Conservation (phyloP, 2,888 invertebrate genomes). For the Catocala nupta region DNA sequence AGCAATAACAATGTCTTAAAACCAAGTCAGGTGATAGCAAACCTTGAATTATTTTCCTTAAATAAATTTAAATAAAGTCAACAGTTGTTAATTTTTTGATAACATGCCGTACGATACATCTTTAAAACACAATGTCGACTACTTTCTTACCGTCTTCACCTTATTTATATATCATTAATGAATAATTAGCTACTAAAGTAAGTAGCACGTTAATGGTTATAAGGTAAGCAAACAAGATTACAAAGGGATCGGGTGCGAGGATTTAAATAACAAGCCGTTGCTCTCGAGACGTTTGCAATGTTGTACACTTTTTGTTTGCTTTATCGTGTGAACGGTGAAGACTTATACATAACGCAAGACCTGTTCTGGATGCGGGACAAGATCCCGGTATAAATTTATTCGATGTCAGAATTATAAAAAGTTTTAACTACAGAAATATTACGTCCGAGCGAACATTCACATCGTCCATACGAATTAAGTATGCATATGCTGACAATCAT, state of each 20-base stretch:
- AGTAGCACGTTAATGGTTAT: not conserved
- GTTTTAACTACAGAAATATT: constrained; percentile 25
- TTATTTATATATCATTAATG: no score
- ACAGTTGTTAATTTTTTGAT: no score
- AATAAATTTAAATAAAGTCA: no score
- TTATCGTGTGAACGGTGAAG: constrained; percentile 36
- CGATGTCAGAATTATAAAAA: constrained; percentile 24
- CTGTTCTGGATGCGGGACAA: constrained; percentile 49
- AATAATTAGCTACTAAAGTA: not conserved
- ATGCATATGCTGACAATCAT: no score
- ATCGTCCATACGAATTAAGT: no score
- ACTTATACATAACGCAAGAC: constrained; percentile 36
- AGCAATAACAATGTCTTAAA: no score
- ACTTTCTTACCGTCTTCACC: no score
- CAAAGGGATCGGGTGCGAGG: not conserved
- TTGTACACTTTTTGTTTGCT: constrained; percentile 39
- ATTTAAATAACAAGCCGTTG: constrained; percentile 14
- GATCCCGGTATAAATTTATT: constrained; percentile 44
- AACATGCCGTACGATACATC: no score
- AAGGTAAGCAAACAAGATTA: constrained; percentile 1
- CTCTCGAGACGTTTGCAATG: constrained; percentile 33
- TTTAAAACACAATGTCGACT: no score
- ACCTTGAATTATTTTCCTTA: no score
- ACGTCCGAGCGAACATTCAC: constrained; percentile 5
- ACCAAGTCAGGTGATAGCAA: no score